Conservation (phyloP, 2,888 invertebrate species). For the Lutraria lutraria region DNA sequence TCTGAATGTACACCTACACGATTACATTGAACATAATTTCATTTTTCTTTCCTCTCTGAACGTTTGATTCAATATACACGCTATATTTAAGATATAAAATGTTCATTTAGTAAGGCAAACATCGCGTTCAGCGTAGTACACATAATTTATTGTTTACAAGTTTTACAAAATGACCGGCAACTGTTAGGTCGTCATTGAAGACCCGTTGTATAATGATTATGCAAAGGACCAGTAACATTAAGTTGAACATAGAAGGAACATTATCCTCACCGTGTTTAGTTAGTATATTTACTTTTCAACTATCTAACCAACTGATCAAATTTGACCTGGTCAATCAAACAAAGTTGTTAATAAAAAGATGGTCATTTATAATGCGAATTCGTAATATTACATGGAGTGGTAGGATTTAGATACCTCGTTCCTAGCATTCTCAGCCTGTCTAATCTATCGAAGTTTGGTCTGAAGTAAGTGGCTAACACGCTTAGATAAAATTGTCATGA, state of each 20-base stretch:
- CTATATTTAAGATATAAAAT: too few species aligned
- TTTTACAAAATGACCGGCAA: too few species aligned
- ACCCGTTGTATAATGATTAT: conserved; percentile 4
- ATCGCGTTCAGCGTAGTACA: too few species aligned
- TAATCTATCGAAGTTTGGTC: conserved; percentile 9
- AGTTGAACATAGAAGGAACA: conserved; percentile 3
- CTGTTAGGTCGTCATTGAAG: neutral
- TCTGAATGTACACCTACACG: too few species aligned
- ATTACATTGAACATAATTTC: too few species aligned
- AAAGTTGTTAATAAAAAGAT: conserved; percentile 54
- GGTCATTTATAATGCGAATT: conserved; percentile 49
- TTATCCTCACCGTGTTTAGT: conserved; percentile 29
- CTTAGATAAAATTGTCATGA: neutral
- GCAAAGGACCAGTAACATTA: neutral
- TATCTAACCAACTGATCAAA: conserved; percentile 54
- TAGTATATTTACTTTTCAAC: conserved; percentile 46
- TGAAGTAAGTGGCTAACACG: neutral
- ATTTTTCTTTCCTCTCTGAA: too few species aligned
- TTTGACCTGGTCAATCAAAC: conserved; percentile 63
- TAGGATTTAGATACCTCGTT: conserved; percentile 10
- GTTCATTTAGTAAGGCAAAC: too few species aligned
- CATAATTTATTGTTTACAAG: too few species aligned
- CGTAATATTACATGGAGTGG: conserved; percentile 61
- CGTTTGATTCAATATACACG: too few species aligned
- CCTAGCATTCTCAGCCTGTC: neutral